These are phyloP conservation scores for Anastrepha obliqua DNA, from an alignment of 1,140 invertebrate species.

Conservation along the genomic window DNA sequence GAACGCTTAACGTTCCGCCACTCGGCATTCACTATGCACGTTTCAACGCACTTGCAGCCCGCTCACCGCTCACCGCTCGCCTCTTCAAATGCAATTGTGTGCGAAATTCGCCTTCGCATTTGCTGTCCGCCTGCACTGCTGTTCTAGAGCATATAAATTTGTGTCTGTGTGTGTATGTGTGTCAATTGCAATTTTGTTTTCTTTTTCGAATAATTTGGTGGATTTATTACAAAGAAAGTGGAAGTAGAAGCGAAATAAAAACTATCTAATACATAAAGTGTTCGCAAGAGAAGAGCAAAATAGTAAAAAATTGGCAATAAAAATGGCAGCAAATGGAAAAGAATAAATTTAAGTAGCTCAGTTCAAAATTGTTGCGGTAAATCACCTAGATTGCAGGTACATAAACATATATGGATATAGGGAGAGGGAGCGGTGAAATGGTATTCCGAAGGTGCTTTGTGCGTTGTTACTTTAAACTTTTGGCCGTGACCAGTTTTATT, in stretches of 20 bases:
- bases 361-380: neutral
- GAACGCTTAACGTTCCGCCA: constrained; percentile 12
- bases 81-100: constrained; percentile 37
- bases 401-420: neutral
- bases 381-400: neutral
- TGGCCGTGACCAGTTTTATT: no score
- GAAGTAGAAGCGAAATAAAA: neutral
- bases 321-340: constrained; percentile 14
- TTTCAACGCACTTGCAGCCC: neutral
- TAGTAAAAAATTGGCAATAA: constrained; percentile 30
- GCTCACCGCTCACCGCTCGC: neutral
- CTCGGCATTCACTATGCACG: neutral
- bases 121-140: neutral
- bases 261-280: neutral
- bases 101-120: constrained; percentile 16
- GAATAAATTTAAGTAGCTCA: neutral
- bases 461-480: no score
- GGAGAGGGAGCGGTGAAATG: neutral
- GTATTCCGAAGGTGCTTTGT: no score
- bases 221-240: constrained; percentile 29
- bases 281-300: neutral
- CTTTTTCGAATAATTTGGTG: neutral
- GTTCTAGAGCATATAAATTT: neutral
- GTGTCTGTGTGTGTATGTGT: neutral
- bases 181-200: neutral